Conservation (phyloP, 2,888 invertebrate genomes). For the Diaprepes abbreviatus region DNA sequence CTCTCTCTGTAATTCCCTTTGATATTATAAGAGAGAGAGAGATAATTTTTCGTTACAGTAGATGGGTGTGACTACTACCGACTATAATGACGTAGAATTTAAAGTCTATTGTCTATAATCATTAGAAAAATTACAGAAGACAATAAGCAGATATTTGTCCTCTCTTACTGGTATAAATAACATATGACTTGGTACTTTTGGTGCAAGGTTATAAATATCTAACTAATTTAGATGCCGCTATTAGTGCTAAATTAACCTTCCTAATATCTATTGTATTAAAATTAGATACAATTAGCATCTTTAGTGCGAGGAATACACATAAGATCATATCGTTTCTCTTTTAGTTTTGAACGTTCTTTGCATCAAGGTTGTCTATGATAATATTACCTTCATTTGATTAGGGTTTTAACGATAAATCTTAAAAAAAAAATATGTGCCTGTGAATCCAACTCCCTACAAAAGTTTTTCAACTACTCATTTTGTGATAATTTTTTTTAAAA, state of each 20-base stretch:
- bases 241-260: conserved; percentile 33
- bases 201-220: conserved; percentile 25
- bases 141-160: background rate
- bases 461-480: no score
- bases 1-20: no score
- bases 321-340: conserved; percentile 11
- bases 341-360: background rate
- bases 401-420: no score
- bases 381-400: background rate
- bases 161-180: background rate
- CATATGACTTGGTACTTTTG: conserved; percentile 15
- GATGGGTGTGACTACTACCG: no score
- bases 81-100: no score
- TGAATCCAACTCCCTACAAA: no score
- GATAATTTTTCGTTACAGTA: no score
- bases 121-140: no score
- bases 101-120: no score
- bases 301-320: background rate
- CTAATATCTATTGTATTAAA: conserved; percentile 32
- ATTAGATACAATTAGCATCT: conserved; percentile 27
- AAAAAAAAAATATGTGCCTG: no score
- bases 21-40: no score
- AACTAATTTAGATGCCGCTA: conserved; percentile 22
- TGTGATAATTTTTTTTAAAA: no score
- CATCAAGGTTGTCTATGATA: background rate